phyloP scores from a whole-genome alignment of 64 coral and sea anemone genomes.

The Stylophora pistillata region DNA sequence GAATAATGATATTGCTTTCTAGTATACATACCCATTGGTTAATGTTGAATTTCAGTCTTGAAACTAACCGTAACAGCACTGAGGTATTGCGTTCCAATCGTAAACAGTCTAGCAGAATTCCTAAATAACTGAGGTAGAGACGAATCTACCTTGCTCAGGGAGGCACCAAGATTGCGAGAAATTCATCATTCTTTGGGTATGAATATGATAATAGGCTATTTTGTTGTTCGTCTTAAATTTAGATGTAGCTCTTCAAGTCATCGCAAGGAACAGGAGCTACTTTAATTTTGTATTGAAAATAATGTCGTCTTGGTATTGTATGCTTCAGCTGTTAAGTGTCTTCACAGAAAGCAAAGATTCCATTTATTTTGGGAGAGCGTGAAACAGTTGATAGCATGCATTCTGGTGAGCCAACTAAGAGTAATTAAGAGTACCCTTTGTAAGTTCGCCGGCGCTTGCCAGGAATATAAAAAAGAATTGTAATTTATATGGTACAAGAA shows the following conservation, averaged over 20 bases:
- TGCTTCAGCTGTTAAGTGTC: not conserved
- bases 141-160: too few relatives aligned
- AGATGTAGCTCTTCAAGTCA: not conserved
- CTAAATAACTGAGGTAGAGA: too few relatives aligned
- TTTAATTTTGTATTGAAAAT: conserved; percentile 13
- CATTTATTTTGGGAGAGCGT: not conserved
- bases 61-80: too few relatives aligned
- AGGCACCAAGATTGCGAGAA: too few relatives aligned
- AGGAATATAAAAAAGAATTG: not conserved
- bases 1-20: too few relatives aligned
- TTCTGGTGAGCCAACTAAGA: not conserved
- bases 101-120: too few relatives aligned
- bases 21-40: too few relatives aligned
- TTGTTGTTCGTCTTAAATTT: conserved; percentile 8
- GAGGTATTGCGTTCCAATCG: too few relatives aligned
- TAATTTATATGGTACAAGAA: conserved; percentile 18
- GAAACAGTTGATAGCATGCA: not conserved
- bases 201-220: not conserved
- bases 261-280: too few relatives aligned
- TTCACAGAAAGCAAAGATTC: not conserved
- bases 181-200: too few relatives aligned
- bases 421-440: not conserved
- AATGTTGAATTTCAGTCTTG: too few relatives aligned
- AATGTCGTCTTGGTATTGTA: not conserved
- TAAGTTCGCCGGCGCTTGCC: not conserved